Evolutionary conservation across 2,888 invertebrate species (phyloP), one percentile per base, ranked within the genome.

Genomic region (Dolichomitus sp.): DNA sequence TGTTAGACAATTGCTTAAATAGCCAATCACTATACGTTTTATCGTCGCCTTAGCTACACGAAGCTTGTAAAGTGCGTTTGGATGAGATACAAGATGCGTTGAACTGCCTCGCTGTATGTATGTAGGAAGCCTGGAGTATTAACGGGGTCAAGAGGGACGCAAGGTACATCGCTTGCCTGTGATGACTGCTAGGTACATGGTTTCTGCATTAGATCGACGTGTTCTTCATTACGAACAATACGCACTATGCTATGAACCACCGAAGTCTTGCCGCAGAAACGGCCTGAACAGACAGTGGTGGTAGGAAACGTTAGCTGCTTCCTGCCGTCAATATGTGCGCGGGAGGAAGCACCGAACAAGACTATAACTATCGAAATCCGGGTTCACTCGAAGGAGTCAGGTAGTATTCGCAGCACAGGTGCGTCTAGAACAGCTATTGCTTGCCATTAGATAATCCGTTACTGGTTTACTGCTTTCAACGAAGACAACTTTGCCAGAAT

Each of bases 121-220:
- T 87, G 83, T 82, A 85, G 84, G 84, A 84, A 85, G 83, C 83
- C 54, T 42, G 80, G 78, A 63, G 88, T 88, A 89, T 91, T 89
- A 90, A 89, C 89, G 90, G 87, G 91, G 91, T 89, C 91, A 90
- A 89, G 88, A 86, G 87, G 88, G 81, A 77, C 68, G 78, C 54
- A 50, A 81, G 79, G 68, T 52, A 68, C 61, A 65, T 68, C 61
- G 59, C 72, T 69, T 68, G 80, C 45, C 80, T n/a, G n/a, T n/a
- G 74, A 85, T 86, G 86, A 85, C 81, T 85, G 77, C 77, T 80
- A 63, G 76, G 86, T 84, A 93, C 93, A 93, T 83, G 93, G 86
- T 92, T 93, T 92, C 91, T 92, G 92, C 93, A 93, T 93, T 93
- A 93, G 91, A 91, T 90, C 89, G 90, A 91, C 92, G 88, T 89